Evolutionary conservation across 2,113 vertebrate species (phyloP), one percentile per base, ranked within the genome.

Genomic region (Macquaria ambigua): DNA sequence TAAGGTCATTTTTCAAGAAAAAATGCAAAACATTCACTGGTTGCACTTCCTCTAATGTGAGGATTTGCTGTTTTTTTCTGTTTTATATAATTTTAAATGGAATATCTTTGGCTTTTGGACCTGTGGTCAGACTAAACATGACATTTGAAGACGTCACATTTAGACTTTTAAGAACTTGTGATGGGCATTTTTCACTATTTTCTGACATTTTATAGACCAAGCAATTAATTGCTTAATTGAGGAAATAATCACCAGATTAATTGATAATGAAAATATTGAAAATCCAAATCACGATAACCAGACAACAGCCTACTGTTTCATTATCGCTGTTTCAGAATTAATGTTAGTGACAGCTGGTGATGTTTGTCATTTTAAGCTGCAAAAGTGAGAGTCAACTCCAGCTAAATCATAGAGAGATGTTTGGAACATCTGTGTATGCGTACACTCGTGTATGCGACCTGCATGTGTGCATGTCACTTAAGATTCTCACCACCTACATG

Each of bases 401-500:
- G 18, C 8, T 78, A 5, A n/a, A 61, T 70, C 2, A 37, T 25
- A 16, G 14, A 34, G 28, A 59, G 46, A 63, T 53, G 6, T 72
- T 59, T 50, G 37, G 7, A 69, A 28, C 15, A 74, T 63, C 20
- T 34, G 25, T 52, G 3, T 50, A 1, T n/a, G n/a, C n/a, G n/a
- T n/a, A n/a, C n/a, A n/a, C n/a, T n/a, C n/a, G n/a, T n/a, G n/a
- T n/a, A n/a, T 25, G 46, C 6, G 6, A 25, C 6, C 63, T 39
- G 23, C 37, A 18, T 37, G 6, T 66, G 15, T 66, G 61, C 34
- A 72, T 85, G 76, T 81, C 80, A 74, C 66, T 71, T 14, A 23
- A 46, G 23, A 75, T 81, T 55, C 59, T 58, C 46, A 41, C 59
- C 23, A 68, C n/a, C 23, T 41, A 31, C 56, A 31, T 48, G 67